A percentile compares a stretch with the other conserved stretches of the same genome.
These are phyloP conservation scores for Brassicogethes aeneus DNA, from an alignment of 2,888 invertebrate species.

Conservation along the genomic window DNA sequence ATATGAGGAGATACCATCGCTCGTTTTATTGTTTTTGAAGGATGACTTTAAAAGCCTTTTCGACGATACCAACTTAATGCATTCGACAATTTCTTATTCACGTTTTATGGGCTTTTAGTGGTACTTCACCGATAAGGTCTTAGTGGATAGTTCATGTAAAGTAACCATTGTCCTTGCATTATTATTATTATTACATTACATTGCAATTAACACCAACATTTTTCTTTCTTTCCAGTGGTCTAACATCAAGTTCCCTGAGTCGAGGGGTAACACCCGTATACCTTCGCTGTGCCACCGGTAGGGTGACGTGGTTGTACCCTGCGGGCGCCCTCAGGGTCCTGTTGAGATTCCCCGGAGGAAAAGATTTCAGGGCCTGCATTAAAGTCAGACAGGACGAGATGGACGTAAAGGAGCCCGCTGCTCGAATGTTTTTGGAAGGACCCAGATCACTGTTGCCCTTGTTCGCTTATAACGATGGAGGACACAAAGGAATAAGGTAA, in stretches of 20 bases:
- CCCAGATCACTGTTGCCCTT: constrained; percentile 49
- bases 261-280: constrained; percentile 69
- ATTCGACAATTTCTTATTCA: too few relatives aligned
- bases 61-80: too few relatives aligned
- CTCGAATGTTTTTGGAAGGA: constrained; percentile 58
- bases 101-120: too few relatives aligned
- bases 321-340: constrained; percentile 63
- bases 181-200: too few relatives aligned
- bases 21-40: too few relatives aligned
- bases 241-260: constrained; percentile 42
- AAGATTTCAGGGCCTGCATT: constrained; percentile 63
- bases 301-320: constrained; percentile 67
- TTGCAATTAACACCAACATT: too few relatives aligned
- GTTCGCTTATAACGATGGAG: constrained; percentile 49
- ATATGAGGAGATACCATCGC: too few relatives aligned
- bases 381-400: constrained; percentile 43
- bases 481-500: constrained; percentile 36
- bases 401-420: constrained; percentile 34
- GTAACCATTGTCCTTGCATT: too few relatives aligned
- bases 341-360: constrained; percentile 47
- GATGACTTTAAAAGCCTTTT: too few relatives aligned
- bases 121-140: too few relatives aligned
- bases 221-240: constrained; percentile 49
- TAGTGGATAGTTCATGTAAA: too few relatives aligned
- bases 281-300: constrained; percentile 63